phyloP scores from a whole-genome alignment of 2,888 invertebrate genomes.

The Agrochola litura region DNA sequence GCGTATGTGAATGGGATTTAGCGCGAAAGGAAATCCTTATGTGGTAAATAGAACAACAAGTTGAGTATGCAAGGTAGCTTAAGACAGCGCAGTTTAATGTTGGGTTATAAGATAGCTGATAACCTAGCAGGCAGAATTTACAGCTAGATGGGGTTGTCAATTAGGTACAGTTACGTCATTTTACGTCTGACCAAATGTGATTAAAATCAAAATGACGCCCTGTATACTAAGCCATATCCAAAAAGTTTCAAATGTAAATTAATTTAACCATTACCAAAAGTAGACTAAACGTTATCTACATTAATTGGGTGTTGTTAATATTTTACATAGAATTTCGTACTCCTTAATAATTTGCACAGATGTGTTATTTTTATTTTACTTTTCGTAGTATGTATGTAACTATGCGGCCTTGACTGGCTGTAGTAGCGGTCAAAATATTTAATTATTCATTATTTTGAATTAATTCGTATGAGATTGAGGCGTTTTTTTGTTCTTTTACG shows the following conservation, averaged over 20 bases:
- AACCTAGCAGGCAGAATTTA: not conserved
- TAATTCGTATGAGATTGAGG: conserved; percentile 72
- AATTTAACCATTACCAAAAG: not conserved
- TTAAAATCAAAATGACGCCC: conserved; percentile 3
- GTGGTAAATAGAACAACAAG: conserved; percentile 47
- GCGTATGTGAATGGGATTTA: conserved; percentile 26
- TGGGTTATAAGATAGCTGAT: conserved; percentile 18
- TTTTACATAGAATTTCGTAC: not conserved
- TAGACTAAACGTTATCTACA: not conserved
- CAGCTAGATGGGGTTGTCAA: not conserved
- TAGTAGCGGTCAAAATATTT: conserved; percentile 73
- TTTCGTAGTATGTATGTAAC: conserved; percentile 66
- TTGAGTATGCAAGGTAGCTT: not conserved
- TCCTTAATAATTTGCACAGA: conserved; percentile 31
- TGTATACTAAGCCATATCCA: not conserved
- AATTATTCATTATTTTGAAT: conserved; percentile 80
- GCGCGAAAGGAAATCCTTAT: conserved; percentile 51
- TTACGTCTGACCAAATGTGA: not conserved
- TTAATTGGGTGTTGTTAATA: not conserved
- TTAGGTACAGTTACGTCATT: conserved; percentile 20
- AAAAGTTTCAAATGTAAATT: not conserved
- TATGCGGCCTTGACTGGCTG: conserved; percentile 73
- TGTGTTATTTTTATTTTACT: conserved; percentile 51
- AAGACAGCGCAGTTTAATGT: conserved; percentile 19
- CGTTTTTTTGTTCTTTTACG: conserved; percentile 53